phyloP scores from a whole-genome alignment of 2,888 invertebrate species.

The Macrosoma leucophasiata region DNA sequence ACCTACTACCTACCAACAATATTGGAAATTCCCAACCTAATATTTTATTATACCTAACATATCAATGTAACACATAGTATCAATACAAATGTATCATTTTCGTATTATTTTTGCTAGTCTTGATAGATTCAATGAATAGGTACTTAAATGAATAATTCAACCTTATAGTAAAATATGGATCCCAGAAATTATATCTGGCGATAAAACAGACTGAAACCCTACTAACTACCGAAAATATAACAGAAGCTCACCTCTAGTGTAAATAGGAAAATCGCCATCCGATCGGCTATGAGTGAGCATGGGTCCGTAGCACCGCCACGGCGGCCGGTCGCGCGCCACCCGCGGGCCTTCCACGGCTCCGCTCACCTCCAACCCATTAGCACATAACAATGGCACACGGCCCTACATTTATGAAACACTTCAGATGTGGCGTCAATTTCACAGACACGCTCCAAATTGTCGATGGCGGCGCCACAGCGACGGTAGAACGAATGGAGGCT shows the following conservation, averaged over 20 bases:
- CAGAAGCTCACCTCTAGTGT: constrained; percentile 85
- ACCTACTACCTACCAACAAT: too few species aligned
- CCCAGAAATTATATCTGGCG: too few species aligned
- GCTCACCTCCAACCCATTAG: constrained; percentile 65
- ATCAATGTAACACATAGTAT: too few species aligned
- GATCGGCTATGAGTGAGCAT: constrained; percentile 91
- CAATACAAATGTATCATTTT: too few species aligned
- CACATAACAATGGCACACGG: constrained; percentile 48
- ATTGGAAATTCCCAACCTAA: too few species aligned
- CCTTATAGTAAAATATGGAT: too few species aligned
- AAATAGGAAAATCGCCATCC: constrained; percentile 89
- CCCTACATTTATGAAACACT: constrained; percentile 27
- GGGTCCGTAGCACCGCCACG: constrained; percentile 80
- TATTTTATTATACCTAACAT: too few species aligned
- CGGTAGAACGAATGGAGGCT: constrained; percentile 53
- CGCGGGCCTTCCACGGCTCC: constrained; percentile 71
- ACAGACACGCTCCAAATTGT: constrained; percentile 48
- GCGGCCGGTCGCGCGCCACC: constrained; percentile 65
- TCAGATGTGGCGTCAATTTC: constrained; percentile 45
- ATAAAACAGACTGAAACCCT: too few species aligned
- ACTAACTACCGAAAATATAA: too few species aligned
- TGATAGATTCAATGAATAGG: too few species aligned
- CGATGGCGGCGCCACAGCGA: constrained; percentile 62
- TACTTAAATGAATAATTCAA: too few species aligned
- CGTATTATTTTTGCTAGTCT: too few species aligned